These are phyloP conservation scores for Sylvietta virens DNA, from an alignment of 2,113 vertebrate species.

Conservation along the genomic window DNA sequence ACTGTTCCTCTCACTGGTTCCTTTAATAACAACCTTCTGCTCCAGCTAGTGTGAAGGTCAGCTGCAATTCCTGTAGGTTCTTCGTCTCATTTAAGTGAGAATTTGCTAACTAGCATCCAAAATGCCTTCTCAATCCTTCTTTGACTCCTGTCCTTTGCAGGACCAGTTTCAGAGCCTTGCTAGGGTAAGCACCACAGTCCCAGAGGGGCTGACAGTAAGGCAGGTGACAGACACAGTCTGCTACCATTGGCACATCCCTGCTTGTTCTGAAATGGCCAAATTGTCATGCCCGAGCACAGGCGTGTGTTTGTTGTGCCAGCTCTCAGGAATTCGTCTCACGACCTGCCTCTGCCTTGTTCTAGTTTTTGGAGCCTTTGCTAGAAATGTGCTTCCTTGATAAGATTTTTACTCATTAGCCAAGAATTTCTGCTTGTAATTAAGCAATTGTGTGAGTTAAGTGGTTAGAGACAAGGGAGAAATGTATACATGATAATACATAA, in stretches of 20 bases:
- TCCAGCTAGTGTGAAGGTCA: slow-evolving; percentile 66
- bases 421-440: neutral
- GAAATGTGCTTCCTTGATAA: slow-evolving; percentile 10
- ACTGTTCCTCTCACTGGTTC: slow-evolving; percentile 32
- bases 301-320: neutral
- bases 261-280: neutral
- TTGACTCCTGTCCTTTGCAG: neutral
- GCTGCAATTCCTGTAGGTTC: slow-evolving; percentile 45
- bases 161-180: neutral
- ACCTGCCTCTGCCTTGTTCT: neutral
- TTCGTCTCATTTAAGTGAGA: slow-evolving; percentile 30
- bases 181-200: neutral
- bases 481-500: neutral
- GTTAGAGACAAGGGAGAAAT: neutral
- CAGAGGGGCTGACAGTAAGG: neutral
- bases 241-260: neutral
- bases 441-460: neutral
- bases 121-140: slow-evolving; percentile 19
- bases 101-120: slow-evolving; percentile 62
- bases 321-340: neutral
- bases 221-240: neutral
- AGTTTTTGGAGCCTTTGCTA: neutral
- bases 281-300: neutral
- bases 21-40: slow-evolving; percentile 66
- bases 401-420: neutral